Evolutionary conservation across 2,113 vertebrate species (phyloP), one percentile per base, ranked within the genome.

Genomic region (Formicarius rufipectus): DNA sequence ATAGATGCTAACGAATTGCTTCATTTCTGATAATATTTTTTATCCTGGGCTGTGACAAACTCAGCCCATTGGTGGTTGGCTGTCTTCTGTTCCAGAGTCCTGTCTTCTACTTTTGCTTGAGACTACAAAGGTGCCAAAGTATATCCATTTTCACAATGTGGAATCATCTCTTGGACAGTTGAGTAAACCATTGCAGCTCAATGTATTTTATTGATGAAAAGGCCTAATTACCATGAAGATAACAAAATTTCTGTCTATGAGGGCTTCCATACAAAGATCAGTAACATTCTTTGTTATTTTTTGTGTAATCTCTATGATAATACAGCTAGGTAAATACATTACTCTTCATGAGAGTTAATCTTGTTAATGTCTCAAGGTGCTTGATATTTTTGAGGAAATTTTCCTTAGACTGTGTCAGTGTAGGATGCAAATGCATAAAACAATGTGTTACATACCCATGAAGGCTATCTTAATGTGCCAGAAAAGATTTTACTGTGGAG

Each of bases 371-470:
- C 49, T 53, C 1, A 73, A 66, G 12, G 15, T 53, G 11, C 20
- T 89, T 84, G 59, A 35, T 66, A 58, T 77, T 91, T 86, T 86
- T 23, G 24, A 24, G 17, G 8, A 4, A 45, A 7, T 67, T 71
- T 74, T 86, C 18, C 33, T 86, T 80, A 31, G 16, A 10, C 22
- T 66, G 10, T 44, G 62, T 74, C 44, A 37, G 18, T 44, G 28
- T 9, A 68, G 66, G 60, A 27, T 53, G 9, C 40, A 84, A 24
- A 33, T 47, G 33, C 3, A 37, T 31, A 62, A 59, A 72, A 8
- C 24, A 44, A 76, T 6, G 1, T 6, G 22, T 27, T 72, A 14
- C 17, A 21, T 50, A 39, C 7, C 15, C 1, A 0, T n/a, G 23
- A 5, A 52, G 52, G 24, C 31, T 56, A 39, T 60, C 81, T 53